These are phyloP conservation scores for Philantomba maxwellii DNA, from an alignment of 2,113 vertebrate genomes.

Conservation along the genomic window DNA sequence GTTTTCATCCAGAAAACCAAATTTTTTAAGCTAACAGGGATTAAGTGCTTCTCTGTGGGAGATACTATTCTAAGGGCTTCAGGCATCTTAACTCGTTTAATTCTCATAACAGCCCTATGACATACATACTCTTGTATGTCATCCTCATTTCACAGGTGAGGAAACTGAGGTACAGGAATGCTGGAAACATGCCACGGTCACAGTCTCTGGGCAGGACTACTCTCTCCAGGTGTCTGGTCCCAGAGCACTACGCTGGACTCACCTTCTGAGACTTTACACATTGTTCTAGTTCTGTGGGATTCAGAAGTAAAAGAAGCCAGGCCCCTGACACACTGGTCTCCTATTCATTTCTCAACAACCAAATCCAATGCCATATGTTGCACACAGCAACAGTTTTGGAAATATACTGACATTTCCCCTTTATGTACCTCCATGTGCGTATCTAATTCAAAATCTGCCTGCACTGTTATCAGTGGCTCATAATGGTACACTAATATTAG, in stretches of 20 bases:
- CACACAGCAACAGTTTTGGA: neutral
- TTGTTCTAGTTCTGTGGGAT: neutral
- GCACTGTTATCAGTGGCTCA: neutral
- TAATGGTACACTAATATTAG: neutral
- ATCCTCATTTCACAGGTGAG: neutral
- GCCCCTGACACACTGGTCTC: neutral
- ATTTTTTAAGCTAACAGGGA: neutral
- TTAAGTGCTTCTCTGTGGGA: neutral
- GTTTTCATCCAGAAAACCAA: neutral
- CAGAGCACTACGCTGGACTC: accelerated
- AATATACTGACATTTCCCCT: neutral
- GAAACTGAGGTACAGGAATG: neutral
- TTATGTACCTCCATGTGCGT: accelerated
- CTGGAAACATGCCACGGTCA: neutral
- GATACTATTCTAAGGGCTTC: neutral
- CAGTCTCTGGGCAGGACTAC: too few relatives aligned
- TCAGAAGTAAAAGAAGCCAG: neutral
- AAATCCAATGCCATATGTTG: neutral
- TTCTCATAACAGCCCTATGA: neutral
- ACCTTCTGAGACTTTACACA: neutral
- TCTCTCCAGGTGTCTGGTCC: neutral
- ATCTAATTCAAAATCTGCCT: neutral
- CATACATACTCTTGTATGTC: neutral
- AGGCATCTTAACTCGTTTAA: neutral
- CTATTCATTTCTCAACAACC: neutral